phyloP scores from a whole-genome alignment of 1,140 invertebrate species.

The Agrilus planipennis region DNA sequence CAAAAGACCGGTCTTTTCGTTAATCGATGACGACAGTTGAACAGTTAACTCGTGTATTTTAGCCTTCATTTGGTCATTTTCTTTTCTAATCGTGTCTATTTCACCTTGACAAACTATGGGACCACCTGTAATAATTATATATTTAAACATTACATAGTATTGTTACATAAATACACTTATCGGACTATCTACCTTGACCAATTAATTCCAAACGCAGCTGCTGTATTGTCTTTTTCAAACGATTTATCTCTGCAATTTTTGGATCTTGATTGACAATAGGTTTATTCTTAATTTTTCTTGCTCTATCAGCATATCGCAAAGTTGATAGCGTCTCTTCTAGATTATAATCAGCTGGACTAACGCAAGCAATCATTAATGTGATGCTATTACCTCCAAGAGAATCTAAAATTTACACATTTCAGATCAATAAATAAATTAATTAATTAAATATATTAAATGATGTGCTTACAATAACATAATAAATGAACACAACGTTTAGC shows the following conservation, averaged over 20 bases:
- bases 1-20: constrained; percentile 45
- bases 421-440: not conserved
- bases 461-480: too few species aligned
- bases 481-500: too few species aligned
- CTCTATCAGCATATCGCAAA: constrained; percentile 80
- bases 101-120: constrained; percentile 33
- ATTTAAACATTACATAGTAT: not conserved
- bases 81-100: constrained; percentile 40
- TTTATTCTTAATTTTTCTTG: constrained; percentile 85
- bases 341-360: constrained; percentile 83
- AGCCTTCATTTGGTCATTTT: constrained; percentile 35
- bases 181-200: constrained; percentile 24
- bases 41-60: constrained; percentile 48
- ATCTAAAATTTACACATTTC: constrained; percentile 38
- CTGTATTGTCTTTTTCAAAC: constrained; percentile 51
- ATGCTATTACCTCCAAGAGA: constrained; percentile 85
- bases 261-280: constrained; percentile 83
- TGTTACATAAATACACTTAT: not conserved
- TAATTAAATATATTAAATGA: too few species aligned
- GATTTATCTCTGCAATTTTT: constrained; percentile 52
- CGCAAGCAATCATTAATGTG: constrained; percentile 88
- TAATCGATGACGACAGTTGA: constrained; percentile 43
- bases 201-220: constrained; percentile 50
- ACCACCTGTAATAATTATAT: constrained; percentile 10
- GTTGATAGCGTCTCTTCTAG: constrained; percentile 83